Percentiles rank a stretch among this genome's conserved stretches.
phyloP scores from a whole-genome alignment of 2,113 vertebrate genomes.

The Geococcyx californianus region DNA sequence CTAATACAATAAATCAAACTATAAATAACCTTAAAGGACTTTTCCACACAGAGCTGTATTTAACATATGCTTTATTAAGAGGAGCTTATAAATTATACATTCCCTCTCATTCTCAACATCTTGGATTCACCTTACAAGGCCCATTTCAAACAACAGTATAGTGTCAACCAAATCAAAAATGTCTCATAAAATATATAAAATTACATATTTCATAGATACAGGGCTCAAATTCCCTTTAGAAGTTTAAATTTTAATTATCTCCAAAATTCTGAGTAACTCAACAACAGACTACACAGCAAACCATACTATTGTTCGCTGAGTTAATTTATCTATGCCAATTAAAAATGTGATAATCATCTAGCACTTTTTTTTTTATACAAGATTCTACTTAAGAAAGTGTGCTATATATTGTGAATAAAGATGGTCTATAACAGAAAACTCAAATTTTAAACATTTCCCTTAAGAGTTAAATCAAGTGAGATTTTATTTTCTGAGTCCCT shows the following conservation, averaged over 20 bases:
- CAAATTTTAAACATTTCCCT: background rate
- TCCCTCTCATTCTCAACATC: conserved; percentile 46
- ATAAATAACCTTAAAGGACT: conserved; percentile 72
- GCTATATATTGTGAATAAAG: background rate
- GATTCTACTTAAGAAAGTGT: background rate
- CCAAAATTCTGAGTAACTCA: background rate
- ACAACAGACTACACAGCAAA: background rate
- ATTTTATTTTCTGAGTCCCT: background rate
- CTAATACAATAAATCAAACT: conserved; percentile 73
- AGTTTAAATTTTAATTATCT: conserved; percentile 23
- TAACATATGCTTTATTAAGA: conserved; percentile 70
- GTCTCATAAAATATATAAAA: conserved; percentile 25
- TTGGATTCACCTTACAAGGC: conserved; percentile 33
- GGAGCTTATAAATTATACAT: conserved; percentile 73
- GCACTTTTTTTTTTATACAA: background rate
- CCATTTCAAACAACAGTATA: conserved; percentile 62
- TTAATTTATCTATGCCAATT: background rate
- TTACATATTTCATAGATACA: background rate
- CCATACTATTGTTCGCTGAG: background rate
- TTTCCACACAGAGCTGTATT: conserved; percentile 56
- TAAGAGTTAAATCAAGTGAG: background rate
- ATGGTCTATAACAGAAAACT: background rate
- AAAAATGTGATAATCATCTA: background rate
- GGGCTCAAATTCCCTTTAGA: background rate
- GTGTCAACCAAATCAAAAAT: conserved; percentile 60